Base-by-base conservation (phyloP, 2,888 invertebrate genomes). In the Coenonympha glycerion region DNA sequence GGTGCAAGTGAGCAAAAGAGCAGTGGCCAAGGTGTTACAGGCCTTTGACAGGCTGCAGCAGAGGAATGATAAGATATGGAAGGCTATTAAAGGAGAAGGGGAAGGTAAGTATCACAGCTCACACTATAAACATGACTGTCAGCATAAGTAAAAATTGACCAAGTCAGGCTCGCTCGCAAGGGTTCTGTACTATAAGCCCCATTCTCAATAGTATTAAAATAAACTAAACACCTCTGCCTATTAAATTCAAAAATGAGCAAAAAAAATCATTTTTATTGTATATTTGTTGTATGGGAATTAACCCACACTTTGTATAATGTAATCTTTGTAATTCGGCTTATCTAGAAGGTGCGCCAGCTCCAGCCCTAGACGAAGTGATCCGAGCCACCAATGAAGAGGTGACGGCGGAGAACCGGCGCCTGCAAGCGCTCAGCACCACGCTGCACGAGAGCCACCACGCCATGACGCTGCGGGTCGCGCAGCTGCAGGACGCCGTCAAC, bases 31-130 rank as follows among this genome's bases (percentile, higher is more conserved):
- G 86, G 94, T 99, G 21, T 92, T 99, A 46, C 97, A 98, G 79
- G 97, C 97, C 0, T 98, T 98, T 77, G 99, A 99, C 82, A 90
- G 98, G 46, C 88, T 99, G 47, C 95, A 96, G 87, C 98, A 98
- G 79, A 91, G 98, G 64, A 98, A 98, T 84, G 97, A 97, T 70
- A 97, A 97, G 84, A 94, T 98, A 60, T 95, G 96, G 59, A 87
- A 93, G 58, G 95, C 95, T 1, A 90, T 98, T 24, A 96, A 95
- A 75, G 95, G 95, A 33, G 93, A 94, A 71, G 86, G 91, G 6
- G 92, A 92, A 73, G 93, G 92, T 81, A 55, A 78, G 73, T 79
- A 40, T 16, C n/a, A n/a, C n/a, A n/a, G n/a, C n/a, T n/a, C n/a
- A n/a, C n/a, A n/a, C n/a, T n/a, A n/a, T n/a, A n/a, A n/a, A n/a